Evolutionary conservation across 2,888 invertebrate species (phyloP).

Genomic region (Coremacera marginata): DNA sequence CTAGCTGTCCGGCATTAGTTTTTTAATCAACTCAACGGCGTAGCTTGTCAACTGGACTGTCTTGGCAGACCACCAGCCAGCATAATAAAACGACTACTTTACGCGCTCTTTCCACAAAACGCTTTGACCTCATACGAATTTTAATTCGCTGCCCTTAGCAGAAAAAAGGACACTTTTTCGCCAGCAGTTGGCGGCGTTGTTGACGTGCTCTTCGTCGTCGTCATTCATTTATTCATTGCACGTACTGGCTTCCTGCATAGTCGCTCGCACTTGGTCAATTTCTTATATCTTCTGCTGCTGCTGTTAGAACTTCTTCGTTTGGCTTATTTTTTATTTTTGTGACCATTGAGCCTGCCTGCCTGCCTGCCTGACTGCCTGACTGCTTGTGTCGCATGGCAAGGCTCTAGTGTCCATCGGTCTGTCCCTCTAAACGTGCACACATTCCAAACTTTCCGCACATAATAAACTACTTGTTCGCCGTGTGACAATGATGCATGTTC

Average conservation of each 20-base stretch:
- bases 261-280: conserved; percentile 17
- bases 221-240: conserved; percentile 18
- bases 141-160: not conserved
- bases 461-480: conserved; percentile 44
- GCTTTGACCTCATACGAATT: not conserved
- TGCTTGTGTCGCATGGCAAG: not conserved
- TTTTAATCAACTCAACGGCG: not conserved
- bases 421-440: conserved; percentile 40
- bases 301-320: not conserved
- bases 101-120: not conserved
- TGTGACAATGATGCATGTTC: conserved; percentile 49
- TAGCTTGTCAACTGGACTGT: not conserved
- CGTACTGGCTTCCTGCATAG: conserved; percentile 9
- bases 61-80: not conserved
- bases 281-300: not conserved
- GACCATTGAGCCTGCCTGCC: no score
- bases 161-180: conserved; percentile 25
- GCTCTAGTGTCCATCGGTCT: not conserved
- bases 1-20: conserved; percentile 22
- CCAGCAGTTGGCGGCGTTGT: not conserved
- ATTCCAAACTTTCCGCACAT: conserved; percentile 49
- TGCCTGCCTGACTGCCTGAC: no score
- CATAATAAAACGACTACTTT: not conserved
- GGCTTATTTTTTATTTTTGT: not conserved
- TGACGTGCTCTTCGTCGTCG: not conserved